Conservation (phyloP, 2,888 invertebrate genomes). For the Drosophila formosana region DNA sequence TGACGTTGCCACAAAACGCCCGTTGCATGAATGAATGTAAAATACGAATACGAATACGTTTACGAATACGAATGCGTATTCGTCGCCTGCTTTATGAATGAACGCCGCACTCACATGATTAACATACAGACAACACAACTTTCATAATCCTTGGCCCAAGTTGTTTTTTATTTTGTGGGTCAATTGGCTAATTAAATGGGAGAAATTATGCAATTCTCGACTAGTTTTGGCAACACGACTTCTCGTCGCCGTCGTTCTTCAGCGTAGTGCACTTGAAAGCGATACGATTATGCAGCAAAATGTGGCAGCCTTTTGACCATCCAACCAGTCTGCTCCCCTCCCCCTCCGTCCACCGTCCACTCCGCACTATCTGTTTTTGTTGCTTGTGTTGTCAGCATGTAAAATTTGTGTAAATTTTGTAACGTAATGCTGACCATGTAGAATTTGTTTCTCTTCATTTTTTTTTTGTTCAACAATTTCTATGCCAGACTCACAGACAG, state of each 20-base stretch:
- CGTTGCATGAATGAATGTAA: conserved; percentile 18
- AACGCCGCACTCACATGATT: conserved; percentile 4
- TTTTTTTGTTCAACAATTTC: conserved; percentile 62
- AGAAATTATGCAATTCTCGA: conserved; percentile 70
- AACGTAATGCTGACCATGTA: conserved; percentile 83
- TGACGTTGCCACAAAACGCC: conserved; percentile 65
- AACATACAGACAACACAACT: conserved; percentile 12
- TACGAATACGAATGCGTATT: conserved; percentile 23
- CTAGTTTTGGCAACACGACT: conserved; percentile 59
- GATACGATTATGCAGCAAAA: conserved; percentile 80
- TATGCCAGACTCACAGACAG: conserved; percentile 45
- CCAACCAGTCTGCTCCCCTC: conserved; percentile 27
- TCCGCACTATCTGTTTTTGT: conserved; percentile 27
- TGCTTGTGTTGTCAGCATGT: conserved; percentile 65
- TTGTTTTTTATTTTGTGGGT: conserved; percentile 18
- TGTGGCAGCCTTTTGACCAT: conserved; percentile 19
- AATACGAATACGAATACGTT: too few relatives aligned
- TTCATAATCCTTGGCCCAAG: conserved; percentile 15
- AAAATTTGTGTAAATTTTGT: conserved; percentile 77
- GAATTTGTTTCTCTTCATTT: conserved; percentile 49
- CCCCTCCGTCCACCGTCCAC: not conserved
- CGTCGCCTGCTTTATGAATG: conserved; percentile 57
- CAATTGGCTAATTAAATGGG: conserved; percentile 63
- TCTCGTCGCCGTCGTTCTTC: conserved; percentile 1
- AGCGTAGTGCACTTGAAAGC: conserved; percentile 68